Base-by-base conservation (phyloP, 2,113 vertebrate genomes). In the Carassius carassius region DNA sequence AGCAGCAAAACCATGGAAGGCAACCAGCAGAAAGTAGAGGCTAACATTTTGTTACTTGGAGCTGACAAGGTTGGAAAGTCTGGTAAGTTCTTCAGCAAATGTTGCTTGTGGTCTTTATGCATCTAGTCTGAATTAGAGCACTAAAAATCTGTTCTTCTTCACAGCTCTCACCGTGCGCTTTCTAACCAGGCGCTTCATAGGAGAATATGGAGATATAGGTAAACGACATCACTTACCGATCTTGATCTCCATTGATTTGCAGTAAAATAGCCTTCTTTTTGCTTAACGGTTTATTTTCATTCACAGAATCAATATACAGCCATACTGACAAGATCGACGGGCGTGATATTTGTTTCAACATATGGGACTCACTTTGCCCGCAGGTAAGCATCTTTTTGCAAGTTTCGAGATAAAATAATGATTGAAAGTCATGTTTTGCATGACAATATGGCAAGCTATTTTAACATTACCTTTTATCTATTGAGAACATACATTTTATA, bases 141-240 rank as follows among this genome's bases (percentile, higher is more conserved):
- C 23, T 63, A n/a, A 80, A 16, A 0, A 49, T 14, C 19, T 5
- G 49, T 85, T 83, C 78, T 85, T 13, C 7, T 17, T 62, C 32
- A 51, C 91, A 96, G 95, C 95, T 75, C 90, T 96, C 56, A 95
- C 93, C 0, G 95, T 96, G 56, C 94, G 95, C 32, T 96, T 96
- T 86, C 92, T 96, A 49, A 96, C 95, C 6, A 90, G 95, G 70
- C 92, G 95, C 32, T 96, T 96, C 86, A 96, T 96, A 0, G 95
- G 95, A 51, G 95, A 96, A 82, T 96, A 96, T 0, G 95, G 95
- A 63, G 93, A 95, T 65, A 95, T 95, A 87, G 95, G 95, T 96
- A 90, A 94, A 77, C 12, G 21, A 51, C 0, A n/a, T 49, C 13
- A 29, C 72, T 10, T 21, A 5, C n/a, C 29, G 23, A 12, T 8